Percentiles rank a stretch among this genome's conserved stretches.
Conservation (phyloP, 1,140 invertebrate species). For the Bombyx mandarina region DNA sequence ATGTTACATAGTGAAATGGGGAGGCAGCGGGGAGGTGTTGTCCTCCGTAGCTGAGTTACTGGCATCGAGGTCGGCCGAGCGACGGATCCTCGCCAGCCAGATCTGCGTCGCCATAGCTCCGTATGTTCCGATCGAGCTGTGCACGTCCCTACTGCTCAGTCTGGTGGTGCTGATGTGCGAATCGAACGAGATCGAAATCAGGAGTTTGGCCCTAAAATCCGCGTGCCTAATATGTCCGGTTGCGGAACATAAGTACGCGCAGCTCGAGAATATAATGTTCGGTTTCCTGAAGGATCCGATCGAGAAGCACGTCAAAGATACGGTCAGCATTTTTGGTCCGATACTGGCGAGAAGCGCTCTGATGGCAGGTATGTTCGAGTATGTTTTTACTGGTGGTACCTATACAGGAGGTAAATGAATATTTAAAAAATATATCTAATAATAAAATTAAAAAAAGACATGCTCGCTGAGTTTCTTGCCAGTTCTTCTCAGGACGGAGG, state of each 20-base stretch:
- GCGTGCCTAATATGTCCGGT: constrained; percentile 57
- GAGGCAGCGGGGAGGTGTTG: constrained; percentile 50
- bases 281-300: constrained; percentile 54
- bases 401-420: too few species aligned
- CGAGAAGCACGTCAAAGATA: constrained; percentile 49
- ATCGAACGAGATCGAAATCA: constrained; percentile 51
- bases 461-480: too few species aligned
- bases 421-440: too few species aligned
- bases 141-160: constrained; percentile 61
- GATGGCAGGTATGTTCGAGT: constrained; percentile 35
- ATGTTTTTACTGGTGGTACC: too few species aligned
- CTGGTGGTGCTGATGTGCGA: constrained; percentile 64
- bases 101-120: constrained; percentile 55
- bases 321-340: constrained; percentile 53
- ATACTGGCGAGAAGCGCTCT: constrained; percentile 57
- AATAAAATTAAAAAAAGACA: too few species aligned
- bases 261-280: constrained; percentile 63
- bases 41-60: constrained; percentile 54
- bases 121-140: constrained; percentile 56
- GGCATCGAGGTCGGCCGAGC: constrained; percentile 39
- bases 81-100: constrained; percentile 50
- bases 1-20: constrained; percentile 57
- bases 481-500: too few species aligned
- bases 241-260: constrained; percentile 54
- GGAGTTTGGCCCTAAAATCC: constrained; percentile 49